These are phyloP conservation scores for Peromyscus melanophrys DNA, from an alignment of 2,797 vertebrate genomes.

Conservation along the genomic window DNA sequence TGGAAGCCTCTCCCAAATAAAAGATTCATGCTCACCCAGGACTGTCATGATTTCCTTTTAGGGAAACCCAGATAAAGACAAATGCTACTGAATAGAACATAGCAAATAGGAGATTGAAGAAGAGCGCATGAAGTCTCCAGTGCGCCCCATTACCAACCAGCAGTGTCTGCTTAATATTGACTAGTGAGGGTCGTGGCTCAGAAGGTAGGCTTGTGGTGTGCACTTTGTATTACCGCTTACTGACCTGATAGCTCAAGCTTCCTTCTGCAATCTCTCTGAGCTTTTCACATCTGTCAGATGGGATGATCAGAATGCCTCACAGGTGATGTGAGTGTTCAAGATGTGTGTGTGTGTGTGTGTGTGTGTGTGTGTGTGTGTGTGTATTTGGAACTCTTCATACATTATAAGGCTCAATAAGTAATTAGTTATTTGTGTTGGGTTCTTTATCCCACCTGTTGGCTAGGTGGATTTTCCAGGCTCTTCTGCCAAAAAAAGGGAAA, in stretches of 20 bases:
- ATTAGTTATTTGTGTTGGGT: conserved; percentile 42
- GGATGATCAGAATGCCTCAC: background rate
- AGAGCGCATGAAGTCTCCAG: background rate
- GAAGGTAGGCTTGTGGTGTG: background rate
- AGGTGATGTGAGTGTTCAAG: background rate
- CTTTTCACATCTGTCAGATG: conserved; percentile 5
- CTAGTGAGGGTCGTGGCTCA: background rate
- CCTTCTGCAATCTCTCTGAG: background rate
- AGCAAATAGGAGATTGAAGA: conserved; percentile 23
- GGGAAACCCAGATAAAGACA: conserved; percentile 17
- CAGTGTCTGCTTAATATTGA: background rate
- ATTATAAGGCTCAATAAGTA: background rate
- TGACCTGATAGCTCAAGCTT: background rate
- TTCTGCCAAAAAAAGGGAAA: conserved; percentile 26
- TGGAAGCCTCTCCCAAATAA: conserved; percentile 18
- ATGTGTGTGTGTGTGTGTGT: background rate
- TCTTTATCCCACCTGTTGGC: conserved; percentile 5
- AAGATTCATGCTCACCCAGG: background rate
- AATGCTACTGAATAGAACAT: conserved; percentile 12
- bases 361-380: background rate
- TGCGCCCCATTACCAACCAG: background rate
- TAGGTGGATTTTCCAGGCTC: background rate
- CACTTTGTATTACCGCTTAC: background rate
- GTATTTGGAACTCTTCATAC: background rate
- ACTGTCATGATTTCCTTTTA: background rate